Evolutionary conservation across 2,888 invertebrate genomes (phyloP).

Genomic region (Blomia tropicalis): DNA sequence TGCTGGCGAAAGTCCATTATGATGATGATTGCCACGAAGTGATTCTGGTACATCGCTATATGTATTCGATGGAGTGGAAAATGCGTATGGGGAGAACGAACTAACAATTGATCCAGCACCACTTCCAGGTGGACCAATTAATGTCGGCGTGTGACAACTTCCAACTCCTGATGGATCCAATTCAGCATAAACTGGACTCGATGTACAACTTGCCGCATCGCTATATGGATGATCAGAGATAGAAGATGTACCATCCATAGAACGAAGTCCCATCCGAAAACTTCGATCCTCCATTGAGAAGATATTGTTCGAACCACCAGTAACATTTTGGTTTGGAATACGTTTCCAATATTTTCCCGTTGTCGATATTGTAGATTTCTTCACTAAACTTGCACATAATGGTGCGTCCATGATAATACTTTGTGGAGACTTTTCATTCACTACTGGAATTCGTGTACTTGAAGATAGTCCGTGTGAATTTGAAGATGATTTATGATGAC

Average conservation of each 20-base stretch:
- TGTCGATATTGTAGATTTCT: conserved; percentile 25
- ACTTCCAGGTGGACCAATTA: conserved; percentile 4
- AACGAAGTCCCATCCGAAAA: conserved; percentile 11
- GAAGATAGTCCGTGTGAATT: conserved; percentile 19
- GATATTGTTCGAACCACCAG: background rate
- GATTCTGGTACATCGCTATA: conserved; percentile 26
- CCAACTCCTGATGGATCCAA: conserved; percentile 21
- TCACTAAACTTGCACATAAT: conserved; percentile 13
- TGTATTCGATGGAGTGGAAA: conserved; percentile 24
- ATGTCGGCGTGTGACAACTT: conserved; percentile 9
- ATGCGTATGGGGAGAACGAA: conserved; percentile 23
- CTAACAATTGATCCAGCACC: background rate
- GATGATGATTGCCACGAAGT: conserved; percentile 19
- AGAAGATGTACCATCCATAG: conserved; percentile 9
- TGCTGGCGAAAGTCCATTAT: conserved; percentile 16
- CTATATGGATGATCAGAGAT: conserved; percentile 24
- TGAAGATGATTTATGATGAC: conserved; percentile 23
- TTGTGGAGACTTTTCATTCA: conserved; percentile 27
- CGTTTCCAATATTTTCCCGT: conserved; percentile 26
- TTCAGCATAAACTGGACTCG: conserved; percentile 27
- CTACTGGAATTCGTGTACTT: conserved; percentile 25
- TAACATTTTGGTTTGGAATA: background rate
- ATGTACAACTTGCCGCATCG: conserved; percentile 26
- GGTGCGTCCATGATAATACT: conserved; percentile 25
- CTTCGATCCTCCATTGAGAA: conserved; percentile 10